phyloP scores from a whole-genome alignment of 2,797 vertebrate genomes.

The Notoglanidium macrostoma region DNA sequence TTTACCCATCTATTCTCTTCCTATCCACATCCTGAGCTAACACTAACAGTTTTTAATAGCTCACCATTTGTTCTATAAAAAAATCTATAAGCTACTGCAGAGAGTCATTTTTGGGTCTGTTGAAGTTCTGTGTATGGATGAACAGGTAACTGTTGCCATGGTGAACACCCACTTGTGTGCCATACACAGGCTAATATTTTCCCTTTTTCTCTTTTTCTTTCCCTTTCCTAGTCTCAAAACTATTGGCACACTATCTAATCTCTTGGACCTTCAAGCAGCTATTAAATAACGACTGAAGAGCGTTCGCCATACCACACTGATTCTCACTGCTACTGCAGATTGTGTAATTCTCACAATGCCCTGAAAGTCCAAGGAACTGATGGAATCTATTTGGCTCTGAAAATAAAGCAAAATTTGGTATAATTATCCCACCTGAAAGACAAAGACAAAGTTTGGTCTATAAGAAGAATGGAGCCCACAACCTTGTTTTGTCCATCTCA shows the following conservation, averaged over 20 bases:
- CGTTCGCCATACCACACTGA: constrained; percentile 2
- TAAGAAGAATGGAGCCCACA: constrained; percentile 66
- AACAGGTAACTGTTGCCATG: constrained; percentile 63
- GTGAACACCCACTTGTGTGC: constrained; percentile 55
- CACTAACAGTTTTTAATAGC: neutral
- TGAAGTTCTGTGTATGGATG: constrained; percentile 38
- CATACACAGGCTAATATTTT: constrained; percentile 48
- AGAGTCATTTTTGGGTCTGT: constrained; percentile 45
- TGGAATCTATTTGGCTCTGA: constrained; percentile 14
- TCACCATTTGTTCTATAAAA: neutral
- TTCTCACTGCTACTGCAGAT: constrained; percentile 30
- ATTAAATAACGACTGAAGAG: constrained; percentile 16
- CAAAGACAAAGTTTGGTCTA: neutral
- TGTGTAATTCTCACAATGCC: constrained; percentile 27
- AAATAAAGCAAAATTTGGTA: neutral
- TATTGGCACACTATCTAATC: constrained; percentile 33
- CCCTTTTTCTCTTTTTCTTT: constrained; percentile 19
- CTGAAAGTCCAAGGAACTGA: constrained; percentile 21
- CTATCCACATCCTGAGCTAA: neutral
- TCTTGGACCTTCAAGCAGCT: constrained; percentile 21
- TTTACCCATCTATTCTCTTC: neutral
- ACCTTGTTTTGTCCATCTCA: constrained; percentile 66
- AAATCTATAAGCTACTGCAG: constrained; percentile 14
- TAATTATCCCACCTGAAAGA: neutral
- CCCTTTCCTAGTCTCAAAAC: constrained; percentile 14